These are phyloP conservation scores for Scatophagus argus DNA, from an alignment of 2,113 vertebrate species.

Conservation along the genomic window DNA sequence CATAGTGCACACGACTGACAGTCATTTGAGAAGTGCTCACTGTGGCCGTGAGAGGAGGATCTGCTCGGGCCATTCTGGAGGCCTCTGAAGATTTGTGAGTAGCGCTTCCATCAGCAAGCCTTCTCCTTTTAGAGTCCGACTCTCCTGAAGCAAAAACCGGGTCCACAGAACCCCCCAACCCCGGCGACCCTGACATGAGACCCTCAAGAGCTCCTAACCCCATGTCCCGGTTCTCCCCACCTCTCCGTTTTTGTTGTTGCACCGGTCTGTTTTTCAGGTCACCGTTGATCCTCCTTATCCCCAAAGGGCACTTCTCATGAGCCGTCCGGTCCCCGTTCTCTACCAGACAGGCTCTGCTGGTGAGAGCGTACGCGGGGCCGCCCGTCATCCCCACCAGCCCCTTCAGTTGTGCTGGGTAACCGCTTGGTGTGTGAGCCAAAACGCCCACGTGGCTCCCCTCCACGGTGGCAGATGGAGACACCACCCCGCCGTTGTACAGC, in stretches of 20 bases:
- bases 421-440: slow-evolving; percentile 66
- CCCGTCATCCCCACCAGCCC: slow-evolving; percentile 38
- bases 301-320: slow-evolving; percentile 58
- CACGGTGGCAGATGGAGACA: slow-evolving; percentile 66
- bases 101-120: slow-evolving; percentile 49
- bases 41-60: slow-evolving; percentile 17
- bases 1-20: slow-evolving; percentile 30
- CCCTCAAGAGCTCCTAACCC: slow-evolving; percentile 36
- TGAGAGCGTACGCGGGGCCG: slow-evolving; percentile 21
- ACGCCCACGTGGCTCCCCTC: slow-evolving; percentile 71
- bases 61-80: slow-evolving; percentile 39
- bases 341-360: slow-evolving; percentile 52
- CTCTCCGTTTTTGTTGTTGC: slow-evolving; percentile 71
- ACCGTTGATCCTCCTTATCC: slow-evolving; percentile 61
- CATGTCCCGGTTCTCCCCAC: slow-evolving; percentile 69
- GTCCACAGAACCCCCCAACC: slow-evolving; percentile 29
- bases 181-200: background rate
- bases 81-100: slow-evolving; percentile 53
- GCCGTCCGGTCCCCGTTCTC: slow-evolving; percentile 64
- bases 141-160: slow-evolving; percentile 15
- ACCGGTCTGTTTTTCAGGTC: slow-evolving; percentile 71
- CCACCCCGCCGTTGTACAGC: slow-evolving; percentile 62
- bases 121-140: slow-evolving; percentile 76
- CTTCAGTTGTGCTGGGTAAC: slow-evolving; percentile 56
- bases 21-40: slow-evolving; percentile 39